Evolutionary conservation across 2,888 invertebrate species (phyloP).

Genomic region (Heliconius sara): DNA sequence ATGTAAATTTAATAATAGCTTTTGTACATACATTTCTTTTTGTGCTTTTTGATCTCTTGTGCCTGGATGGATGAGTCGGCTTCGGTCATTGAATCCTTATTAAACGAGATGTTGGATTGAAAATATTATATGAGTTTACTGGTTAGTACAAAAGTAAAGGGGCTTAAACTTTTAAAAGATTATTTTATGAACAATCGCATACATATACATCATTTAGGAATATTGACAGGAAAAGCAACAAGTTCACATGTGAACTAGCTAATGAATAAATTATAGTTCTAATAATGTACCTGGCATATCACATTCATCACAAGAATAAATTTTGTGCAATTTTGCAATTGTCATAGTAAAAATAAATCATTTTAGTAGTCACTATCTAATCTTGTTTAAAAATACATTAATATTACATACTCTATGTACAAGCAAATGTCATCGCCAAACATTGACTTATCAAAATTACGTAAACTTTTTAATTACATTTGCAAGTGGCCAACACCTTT

Average conservation of each 20-base stretch:
- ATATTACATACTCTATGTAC: slow-evolving; percentile 18
- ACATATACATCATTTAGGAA: not conserved
- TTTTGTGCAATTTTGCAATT: slow-evolving; percentile 53
- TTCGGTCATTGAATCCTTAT: slow-evolving; percentile 47
- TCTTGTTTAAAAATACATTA: slow-evolving; percentile 17
- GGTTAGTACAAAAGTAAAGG: not conserved
- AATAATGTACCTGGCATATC: slow-evolving; percentile 67
- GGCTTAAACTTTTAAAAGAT: not conserved
- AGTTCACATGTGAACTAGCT: not conserved
- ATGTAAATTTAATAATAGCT: not conserved
- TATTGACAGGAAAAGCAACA: not conserved
- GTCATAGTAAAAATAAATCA: slow-evolving; percentile 58
- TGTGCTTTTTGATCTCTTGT: slow-evolving; percentile 62
- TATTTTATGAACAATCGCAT: not conserved
- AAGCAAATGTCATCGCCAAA: slow-evolving; percentile 50
- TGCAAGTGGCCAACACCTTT: not conserved
- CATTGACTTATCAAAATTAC: slow-evolving; percentile 37
- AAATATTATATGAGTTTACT: not conserved
- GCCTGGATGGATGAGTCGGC: slow-evolving; percentile 64
- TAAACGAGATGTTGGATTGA: slow-evolving; percentile 18
- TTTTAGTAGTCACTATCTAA: slow-evolving; percentile 52
- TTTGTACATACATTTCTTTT: slow-evolving; percentile 63
- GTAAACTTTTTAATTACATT: slow-evolving; percentile 16
- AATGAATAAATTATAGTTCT: not conserved
- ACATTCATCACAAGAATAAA: slow-evolving; percentile 64